These are phyloP conservation scores for Neoarius graeffei DNA, from an alignment of 2,113 vertebrate species.

Conservation along the genomic window DNA sequence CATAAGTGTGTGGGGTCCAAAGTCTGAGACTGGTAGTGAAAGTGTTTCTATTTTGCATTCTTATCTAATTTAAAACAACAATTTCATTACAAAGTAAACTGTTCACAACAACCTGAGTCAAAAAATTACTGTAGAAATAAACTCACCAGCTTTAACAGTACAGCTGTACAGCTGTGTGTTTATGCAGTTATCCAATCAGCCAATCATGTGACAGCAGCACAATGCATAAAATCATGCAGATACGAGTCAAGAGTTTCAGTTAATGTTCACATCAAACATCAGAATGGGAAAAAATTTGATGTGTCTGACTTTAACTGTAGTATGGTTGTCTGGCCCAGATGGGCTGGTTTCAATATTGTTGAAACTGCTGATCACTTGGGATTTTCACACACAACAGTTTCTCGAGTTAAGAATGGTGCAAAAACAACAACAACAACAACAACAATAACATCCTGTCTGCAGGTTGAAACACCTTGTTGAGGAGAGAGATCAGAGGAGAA, in stretches of 20 bases:
- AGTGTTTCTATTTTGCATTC: neutral
- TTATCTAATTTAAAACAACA: neutral
- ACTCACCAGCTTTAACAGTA: neutral
- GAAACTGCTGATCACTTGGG: neutral
- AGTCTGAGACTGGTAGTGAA: neutral
- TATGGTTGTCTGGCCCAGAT: neutral
- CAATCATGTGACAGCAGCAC: too few species aligned
- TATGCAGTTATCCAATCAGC: too few species aligned
- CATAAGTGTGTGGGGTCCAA: neutral
- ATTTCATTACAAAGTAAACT: neutral
- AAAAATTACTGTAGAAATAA: neutral
- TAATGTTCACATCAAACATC: neutral
- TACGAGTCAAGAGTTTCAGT: neutral
- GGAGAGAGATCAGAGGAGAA: neutral
- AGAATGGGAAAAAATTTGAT: neutral
- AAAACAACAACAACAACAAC: too few species aligned
- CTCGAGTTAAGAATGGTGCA: too few species aligned
- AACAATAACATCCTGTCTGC: neutral
- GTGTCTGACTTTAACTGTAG: neutral
- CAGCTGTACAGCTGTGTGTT: neutral
- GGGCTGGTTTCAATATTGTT: too few species aligned
- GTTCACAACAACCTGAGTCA: neutral
- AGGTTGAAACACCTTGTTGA: neutral
- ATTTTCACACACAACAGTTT: too few species aligned
- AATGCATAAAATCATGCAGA: too few species aligned